phyloP scores from a whole-genome alignment of 2,888 invertebrate species.

The Torymus auratus region DNA sequence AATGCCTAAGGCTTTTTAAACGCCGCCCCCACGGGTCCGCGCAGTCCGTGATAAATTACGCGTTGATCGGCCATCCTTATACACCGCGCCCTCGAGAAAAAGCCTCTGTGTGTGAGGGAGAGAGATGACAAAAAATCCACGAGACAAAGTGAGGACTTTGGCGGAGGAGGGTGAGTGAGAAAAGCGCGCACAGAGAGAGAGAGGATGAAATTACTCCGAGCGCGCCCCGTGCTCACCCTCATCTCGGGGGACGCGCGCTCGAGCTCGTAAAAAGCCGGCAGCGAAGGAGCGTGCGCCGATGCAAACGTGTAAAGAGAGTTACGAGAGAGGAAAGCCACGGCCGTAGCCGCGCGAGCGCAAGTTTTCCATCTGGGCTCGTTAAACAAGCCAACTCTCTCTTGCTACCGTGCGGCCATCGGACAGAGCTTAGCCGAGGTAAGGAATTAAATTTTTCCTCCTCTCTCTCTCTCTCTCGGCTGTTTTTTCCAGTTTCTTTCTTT shows the following conservation, averaged over 20 bases:
- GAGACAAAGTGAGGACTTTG: slow-evolving; percentile 51
- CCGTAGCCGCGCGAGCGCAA: slow-evolving; percentile 3
- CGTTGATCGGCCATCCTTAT: slow-evolving; percentile 44
- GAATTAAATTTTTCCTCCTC: slow-evolving; percentile 33
- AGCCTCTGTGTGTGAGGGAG: not conserved
- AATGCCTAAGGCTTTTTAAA: slow-evolving; percentile 45
- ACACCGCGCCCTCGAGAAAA: not conserved
- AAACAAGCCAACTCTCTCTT: slow-evolving; percentile 62
- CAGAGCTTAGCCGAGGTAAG: not conserved
- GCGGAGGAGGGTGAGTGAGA: not conserved
- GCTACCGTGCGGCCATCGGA: not conserved
- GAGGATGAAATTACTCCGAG: slow-evolving; percentile 45
- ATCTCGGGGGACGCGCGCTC: slow-evolving; percentile 19
- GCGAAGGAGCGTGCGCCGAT: not conserved
- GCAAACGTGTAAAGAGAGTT: slow-evolving; percentile 56
- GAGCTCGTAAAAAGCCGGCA: slow-evolving; percentile 46
- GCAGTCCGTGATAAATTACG: slow-evolving; percentile 47
- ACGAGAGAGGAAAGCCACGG: slow-evolving; percentile 41
- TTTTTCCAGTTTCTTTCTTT: slow-evolving; percentile 10
- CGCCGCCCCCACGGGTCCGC: not conserved
- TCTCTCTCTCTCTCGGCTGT: not conserved
- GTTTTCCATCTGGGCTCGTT: slow-evolving; percentile 70
- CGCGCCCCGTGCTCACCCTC: not conserved
- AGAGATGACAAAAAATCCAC: slow-evolving; percentile 11
- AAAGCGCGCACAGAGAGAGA: not conserved